Percentiles rank a stretch among this genome's conserved stretches.
Evolutionary conservation across 2,888 invertebrate genomes (phyloP).

Genomic region (Lycia hirtaria): DNA sequence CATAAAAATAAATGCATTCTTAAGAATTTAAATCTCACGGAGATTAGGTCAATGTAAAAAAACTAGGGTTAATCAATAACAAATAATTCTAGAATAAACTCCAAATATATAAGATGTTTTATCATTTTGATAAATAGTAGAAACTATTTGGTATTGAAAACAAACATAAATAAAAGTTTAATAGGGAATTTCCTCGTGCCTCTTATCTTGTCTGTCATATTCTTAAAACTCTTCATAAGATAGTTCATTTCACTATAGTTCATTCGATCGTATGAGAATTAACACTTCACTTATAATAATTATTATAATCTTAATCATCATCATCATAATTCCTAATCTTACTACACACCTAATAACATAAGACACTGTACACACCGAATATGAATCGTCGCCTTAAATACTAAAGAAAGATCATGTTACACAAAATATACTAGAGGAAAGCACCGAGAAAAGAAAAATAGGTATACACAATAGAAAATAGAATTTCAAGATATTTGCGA

Average conservation of each 20-base stretch:
- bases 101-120: too few relatives aligned
- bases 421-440: background rate
- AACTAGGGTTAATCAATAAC: too few relatives aligned
- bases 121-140: too few relatives aligned
- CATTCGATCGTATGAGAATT: conserved; percentile 4
- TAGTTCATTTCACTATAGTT: background rate
- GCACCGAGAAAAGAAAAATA: background rate
- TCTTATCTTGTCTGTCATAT: background rate
- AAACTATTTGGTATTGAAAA: background rate
- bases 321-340: conserved; percentile 3
- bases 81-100: too few relatives aligned
- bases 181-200: conserved; percentile 11
- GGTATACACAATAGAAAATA: background rate
- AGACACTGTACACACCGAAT: conserved; percentile 2
- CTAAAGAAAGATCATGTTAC: background rate
- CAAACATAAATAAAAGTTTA: background rate
- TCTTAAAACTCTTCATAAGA: background rate
- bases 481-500: background rate
- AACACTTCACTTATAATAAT: conserved; percentile 5
- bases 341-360: conserved; percentile 30
- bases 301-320: conserved; percentile 4
- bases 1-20: background rate
- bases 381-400: conserved; percentile 4
- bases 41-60: background rate
- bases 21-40: background rate